Evolutionary conservation across 1,140 invertebrate species (phyloP), one percentile per base, ranked within the genome.

Genomic region (Zaprionus tsacasi): DNA sequence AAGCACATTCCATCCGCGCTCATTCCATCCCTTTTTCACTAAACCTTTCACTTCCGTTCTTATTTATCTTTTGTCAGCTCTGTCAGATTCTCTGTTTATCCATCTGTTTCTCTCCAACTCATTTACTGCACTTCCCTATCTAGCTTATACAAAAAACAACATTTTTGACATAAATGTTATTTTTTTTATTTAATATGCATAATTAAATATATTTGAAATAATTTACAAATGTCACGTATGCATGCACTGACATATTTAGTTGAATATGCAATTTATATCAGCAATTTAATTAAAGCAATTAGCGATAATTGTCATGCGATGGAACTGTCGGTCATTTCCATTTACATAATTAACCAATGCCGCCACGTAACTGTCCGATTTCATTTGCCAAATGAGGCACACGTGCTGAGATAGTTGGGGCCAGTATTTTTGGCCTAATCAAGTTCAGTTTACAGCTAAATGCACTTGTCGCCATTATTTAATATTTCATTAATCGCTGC

Each of bases 401-500:
- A 30, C 0, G n/a, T 15, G 6, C 5, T n/a, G 45, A 35, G 43
- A 43, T 17, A 63, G 27, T 65, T 40, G 13, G n/a, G n/a, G 15
- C 38, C 21, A 21, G 21, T 59, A 36, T 33, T 48, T 33, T 21
- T 12, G 45, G n/a, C 13, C 12, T 54, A 63, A 50, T 13, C 15
- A 13, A 54, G 15, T 48, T 58, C 4, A 57, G 15, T 50, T 66
- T 15, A 56, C 40, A 43, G 17, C 15, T 36, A 58, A 67, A 36
- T 58, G 54, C 60, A 70, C 27, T 66, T 61, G 74, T 54, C 48
- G 27, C 48, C 71, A 76, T 10, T 45, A 76, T 82, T 82, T 66
- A 76, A 82, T 74, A 68, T 72, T 79, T 45, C 67, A 82, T 82
- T 77, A 76, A 82, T 65, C 15, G 40, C 55, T 40, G 33, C 33